These are phyloP conservation scores for Deilephila elpenor DNA, from an alignment of 2,888 invertebrate species.

Conservation along the genomic window DNA sequence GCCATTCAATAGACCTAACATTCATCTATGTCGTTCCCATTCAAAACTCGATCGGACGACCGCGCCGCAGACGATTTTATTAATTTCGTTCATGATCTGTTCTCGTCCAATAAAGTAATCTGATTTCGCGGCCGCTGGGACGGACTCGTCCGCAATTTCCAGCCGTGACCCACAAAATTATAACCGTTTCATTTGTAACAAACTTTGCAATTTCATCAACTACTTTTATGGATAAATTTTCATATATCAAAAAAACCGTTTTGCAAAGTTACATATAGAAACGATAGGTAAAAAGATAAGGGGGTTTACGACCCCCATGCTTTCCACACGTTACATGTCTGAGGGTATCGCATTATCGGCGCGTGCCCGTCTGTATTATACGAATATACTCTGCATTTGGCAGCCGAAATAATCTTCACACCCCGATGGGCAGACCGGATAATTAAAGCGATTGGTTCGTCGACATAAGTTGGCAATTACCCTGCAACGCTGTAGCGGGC, in stretches of 20 bases:
- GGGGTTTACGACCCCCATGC: conserved; percentile 11
- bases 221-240: background rate
- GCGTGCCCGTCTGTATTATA: conserved; percentile 51
- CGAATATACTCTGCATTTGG: conserved; percentile 66
- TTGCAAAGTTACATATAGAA: background rate
- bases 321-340: conserved; percentile 23
- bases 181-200: too few relatives aligned
- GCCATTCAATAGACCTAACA: conserved; percentile 27
- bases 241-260: background rate
- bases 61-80: conserved; percentile 74
- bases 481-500: conserved; percentile 56
- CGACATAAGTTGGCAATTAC: conserved; percentile 79
- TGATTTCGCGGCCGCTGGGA: conserved; percentile 59
- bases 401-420: conserved; percentile 75
- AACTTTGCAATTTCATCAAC: background rate
- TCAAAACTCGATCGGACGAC: conserved; percentile 60
- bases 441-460: conserved; percentile 69
- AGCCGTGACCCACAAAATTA: background rate
- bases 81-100: conserved; percentile 76
- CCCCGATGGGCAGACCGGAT: conserved; percentile 64
- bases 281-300: background rate
- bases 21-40: conserved; percentile 40
- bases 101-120: conserved; percentile 74
- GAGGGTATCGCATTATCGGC: conserved; percentile 64
- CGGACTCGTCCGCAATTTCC: background rate